Evolutionary conservation across 64 coral and sea anemone species (phyloP).

Genomic region (Montipora foliosa): DNA sequence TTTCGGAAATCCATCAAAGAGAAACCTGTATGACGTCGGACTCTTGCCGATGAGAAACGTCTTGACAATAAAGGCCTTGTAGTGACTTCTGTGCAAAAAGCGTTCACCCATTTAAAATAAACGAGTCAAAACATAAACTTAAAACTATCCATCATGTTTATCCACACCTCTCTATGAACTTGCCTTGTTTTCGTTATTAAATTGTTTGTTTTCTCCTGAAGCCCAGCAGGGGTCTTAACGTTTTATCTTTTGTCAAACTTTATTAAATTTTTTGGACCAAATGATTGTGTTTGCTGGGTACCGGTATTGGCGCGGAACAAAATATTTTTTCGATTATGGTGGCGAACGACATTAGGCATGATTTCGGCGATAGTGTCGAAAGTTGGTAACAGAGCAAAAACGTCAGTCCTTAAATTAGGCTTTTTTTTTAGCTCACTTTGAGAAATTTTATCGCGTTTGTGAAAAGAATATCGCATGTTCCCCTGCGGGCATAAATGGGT

Average conservation of each 20-base stretch:
- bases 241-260: conserved; percentile 4
- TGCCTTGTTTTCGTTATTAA: neutral
- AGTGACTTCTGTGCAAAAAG: too few relatives aligned
- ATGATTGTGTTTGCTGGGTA: neutral
- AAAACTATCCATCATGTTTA: neutral
- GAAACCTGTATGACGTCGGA: neutral
- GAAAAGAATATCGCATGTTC: neutral
- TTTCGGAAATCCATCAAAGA: neutral
- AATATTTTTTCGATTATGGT: neutral
- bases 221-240: neutral
- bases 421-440: neutral
- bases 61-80: neutral
- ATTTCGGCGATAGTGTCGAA: neutral
- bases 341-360: neutral
- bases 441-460: neutral
- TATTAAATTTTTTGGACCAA: neutral
- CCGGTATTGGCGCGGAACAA: neutral
- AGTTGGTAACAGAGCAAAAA: too few relatives aligned
- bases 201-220: conserved; percentile 17
- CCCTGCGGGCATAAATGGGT: neutral
- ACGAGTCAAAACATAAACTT: too few relatives aligned
- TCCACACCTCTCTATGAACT: neutral
- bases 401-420: too few relatives aligned
- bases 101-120: too few relatives aligned
- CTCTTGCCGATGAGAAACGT: neutral